Conservation (phyloP, 2,113 vertebrate species). For the Mandrillus leucophaeus region DNA sequence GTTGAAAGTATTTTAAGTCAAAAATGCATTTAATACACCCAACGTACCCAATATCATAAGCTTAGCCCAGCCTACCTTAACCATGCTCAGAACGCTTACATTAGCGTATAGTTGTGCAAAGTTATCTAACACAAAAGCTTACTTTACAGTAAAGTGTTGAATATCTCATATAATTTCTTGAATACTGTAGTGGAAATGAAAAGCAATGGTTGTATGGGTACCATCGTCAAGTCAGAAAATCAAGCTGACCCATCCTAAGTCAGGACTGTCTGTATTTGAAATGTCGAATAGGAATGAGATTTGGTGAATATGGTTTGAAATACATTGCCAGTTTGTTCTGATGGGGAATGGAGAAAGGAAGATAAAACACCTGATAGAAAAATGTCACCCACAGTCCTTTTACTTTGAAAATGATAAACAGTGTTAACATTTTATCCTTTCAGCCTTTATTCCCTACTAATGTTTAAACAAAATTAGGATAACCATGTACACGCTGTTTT, state of each 20-base stretch:
- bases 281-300: background rate
- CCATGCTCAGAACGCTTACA: background rate
- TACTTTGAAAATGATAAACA: background rate
- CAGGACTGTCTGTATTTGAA: background rate
- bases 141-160: background rate
- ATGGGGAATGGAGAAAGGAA: background rate
- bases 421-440: background rate
- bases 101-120: background rate
- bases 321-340: background rate
- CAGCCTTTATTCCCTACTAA: background rate
- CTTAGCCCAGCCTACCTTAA: background rate
- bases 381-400: background rate
- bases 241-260: background rate
- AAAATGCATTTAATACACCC: background rate
- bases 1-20: background rate
- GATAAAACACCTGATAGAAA: background rate
- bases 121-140: background rate
- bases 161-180: background rate
- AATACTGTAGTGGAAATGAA: background rate
- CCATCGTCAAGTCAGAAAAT: background rate
- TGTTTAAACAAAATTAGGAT: background rate
- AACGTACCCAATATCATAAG: background rate
- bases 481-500: background rate
- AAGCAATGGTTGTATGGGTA: background rate
- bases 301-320: slow-evolving; percentile 2